Evolutionary conservation across 2,888 invertebrate genomes (phyloP).

Genomic region (Drosophila anomelani): DNA sequence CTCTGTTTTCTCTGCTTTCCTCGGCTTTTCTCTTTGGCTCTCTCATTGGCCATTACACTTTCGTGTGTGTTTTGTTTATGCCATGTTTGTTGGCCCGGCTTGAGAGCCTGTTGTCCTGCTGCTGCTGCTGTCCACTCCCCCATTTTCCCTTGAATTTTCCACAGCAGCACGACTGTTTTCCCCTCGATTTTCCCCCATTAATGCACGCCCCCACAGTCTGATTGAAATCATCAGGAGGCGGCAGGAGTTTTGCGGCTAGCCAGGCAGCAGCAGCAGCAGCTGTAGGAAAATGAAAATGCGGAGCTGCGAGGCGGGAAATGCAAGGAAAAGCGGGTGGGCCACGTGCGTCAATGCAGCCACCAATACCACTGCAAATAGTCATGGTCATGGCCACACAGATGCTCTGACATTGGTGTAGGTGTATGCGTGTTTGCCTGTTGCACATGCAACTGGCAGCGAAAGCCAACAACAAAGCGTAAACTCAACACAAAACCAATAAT

Average conservation of each 20-base stretch:
- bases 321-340: constrained; percentile 12
- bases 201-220: constrained; percentile 59
- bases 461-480: constrained; percentile 12
- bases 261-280: not conserved
- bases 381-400: constrained; percentile 41
- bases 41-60: constrained; percentile 14
- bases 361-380: constrained; percentile 30
- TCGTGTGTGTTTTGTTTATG: constrained; percentile 61
- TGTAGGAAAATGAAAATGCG: not conserved
- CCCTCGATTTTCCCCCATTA: constrained; percentile 54
- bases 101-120: constrained; percentile 21
- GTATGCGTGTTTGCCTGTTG: constrained; percentile 40
- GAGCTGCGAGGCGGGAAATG: constrained; percentile 15
- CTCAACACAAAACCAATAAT: constrained; percentile 19
- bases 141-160: constrained; percentile 3
- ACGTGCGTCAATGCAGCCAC: constrained; percentile 48
- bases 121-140: constrained; percentile 12
- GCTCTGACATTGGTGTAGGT: constrained; percentile 7
- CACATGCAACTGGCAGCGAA: constrained; percentile 26
- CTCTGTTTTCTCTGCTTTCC: constrained; percentile 17
- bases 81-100: constrained; percentile 73
- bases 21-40: constrained; percentile 11
- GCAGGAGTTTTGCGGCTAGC: constrained; percentile 31
- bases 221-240: constrained; percentile 59
- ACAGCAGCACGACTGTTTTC: not conserved